Conservation (phyloP, 2,888 invertebrate genomes). For the Myathropa florea region DNA sequence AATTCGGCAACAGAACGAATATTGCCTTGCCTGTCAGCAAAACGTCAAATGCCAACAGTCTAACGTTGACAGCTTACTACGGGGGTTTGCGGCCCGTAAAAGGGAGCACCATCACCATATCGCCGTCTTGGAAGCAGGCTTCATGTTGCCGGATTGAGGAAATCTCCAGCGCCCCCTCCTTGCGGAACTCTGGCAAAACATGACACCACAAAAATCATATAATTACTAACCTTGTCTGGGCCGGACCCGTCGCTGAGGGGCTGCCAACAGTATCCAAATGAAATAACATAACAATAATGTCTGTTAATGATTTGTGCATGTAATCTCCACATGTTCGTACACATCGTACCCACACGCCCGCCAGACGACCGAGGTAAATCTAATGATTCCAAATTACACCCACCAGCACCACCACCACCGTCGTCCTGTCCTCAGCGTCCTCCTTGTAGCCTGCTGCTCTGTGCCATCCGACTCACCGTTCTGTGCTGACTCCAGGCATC, state of each 20-base stretch:
- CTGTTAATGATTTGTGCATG: conserved; percentile 69
- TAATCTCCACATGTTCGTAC: conserved; percentile 42
- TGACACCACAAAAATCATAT: conserved; percentile 55
- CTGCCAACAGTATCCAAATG: conserved; percentile 57
- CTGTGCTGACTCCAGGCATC: conserved; percentile 34
- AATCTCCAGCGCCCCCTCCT: not conserved
- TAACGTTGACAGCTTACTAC: not conserved
- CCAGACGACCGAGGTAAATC: conserved; percentile 49
- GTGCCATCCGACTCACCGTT: conserved; percentile 1
- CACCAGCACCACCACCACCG: conserved; percentile 10
- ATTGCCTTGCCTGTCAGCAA: conserved; percentile 46
- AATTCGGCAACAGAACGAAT: conserved; percentile 17
- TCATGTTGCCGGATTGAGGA: not conserved
- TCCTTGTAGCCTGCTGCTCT: not conserved
- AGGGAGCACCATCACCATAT: not conserved
- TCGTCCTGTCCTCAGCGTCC: not conserved
- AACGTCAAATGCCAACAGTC: conserved; percentile 51
- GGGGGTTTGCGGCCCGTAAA: not conserved
- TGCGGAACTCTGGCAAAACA: conserved; percentile 18
- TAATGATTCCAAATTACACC: conserved; percentile 67
- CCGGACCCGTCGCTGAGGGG: conserved; percentile 47
- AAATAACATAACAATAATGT: conserved; percentile 69
- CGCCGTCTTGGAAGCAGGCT: not conserved
- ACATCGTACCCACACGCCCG: conserved; percentile 25
- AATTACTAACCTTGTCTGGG: conserved; percentile 66